A percentile compares a stretch with the other conserved stretches of the same genome.
phyloP scores from a whole-genome alignment of 2,888 invertebrate genomes.

The Agrochola macilenta region DNA sequence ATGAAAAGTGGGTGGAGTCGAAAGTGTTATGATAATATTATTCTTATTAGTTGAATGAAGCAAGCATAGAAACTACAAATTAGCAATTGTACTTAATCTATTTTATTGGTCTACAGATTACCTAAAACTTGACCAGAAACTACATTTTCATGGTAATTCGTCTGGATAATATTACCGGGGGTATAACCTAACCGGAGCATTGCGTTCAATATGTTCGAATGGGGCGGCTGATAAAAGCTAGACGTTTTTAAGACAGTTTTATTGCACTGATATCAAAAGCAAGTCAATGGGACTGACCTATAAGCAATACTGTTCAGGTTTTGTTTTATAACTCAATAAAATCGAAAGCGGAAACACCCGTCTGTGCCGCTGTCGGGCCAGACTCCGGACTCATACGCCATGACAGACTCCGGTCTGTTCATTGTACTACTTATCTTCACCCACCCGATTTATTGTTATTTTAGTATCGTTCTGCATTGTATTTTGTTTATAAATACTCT shows the following conservation, averaged over 20 bases:
- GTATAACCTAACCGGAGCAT: no score
- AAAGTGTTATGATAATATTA: no score
- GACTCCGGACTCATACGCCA: conserved; percentile 40
- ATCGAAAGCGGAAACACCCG: conserved; percentile 64
- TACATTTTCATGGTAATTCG: background rate
- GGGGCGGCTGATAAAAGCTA: conserved; percentile 11
- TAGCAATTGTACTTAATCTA: no score
- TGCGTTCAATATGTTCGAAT: conserved; percentile 14
- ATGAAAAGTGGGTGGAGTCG: no score
- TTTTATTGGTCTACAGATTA: background rate
- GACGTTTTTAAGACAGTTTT: conserved; percentile 26
- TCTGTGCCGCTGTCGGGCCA: conserved; percentile 56
- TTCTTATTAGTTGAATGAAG: background rate
- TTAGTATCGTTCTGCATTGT: conserved; percentile 9
- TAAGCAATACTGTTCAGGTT: conserved; percentile 42
- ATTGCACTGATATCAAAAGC: conserved; percentile 30
- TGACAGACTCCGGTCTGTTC: no score
- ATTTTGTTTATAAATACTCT: conserved; percentile 4
- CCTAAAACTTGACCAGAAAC: background rate
- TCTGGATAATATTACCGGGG: conserved; percentile 8
- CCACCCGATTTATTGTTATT: conserved; percentile 33
- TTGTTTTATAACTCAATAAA: conserved; percentile 63
- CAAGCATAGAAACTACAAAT: background rate
- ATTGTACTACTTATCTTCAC: conserved; percentile 57
- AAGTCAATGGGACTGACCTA: conserved; percentile 39